phyloP scores from a whole-genome alignment of 2,888 invertebrate species.

The Tetragonula carbonaria region DNA sequence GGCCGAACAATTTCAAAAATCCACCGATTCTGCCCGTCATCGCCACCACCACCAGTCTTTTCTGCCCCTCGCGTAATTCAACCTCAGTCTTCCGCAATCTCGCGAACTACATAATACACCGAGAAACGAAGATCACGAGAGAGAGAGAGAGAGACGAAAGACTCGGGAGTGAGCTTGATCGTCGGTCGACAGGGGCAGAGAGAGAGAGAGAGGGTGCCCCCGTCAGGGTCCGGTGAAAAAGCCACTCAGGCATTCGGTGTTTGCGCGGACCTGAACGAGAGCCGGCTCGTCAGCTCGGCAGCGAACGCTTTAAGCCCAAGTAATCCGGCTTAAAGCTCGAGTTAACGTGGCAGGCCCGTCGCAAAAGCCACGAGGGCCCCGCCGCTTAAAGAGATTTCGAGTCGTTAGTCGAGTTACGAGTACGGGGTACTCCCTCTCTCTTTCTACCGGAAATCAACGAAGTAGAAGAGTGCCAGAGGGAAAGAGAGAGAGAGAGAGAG shows the following conservation, averaged over 20 bases:
- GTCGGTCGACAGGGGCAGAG: neutral
- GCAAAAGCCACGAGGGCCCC: conserved; percentile 64
- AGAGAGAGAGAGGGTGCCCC: neutral
- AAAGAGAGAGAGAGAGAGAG: conserved; percentile 3
- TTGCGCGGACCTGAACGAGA: conserved; percentile 59
- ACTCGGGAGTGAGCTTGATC: neutral
- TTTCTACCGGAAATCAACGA: conserved; percentile 15
- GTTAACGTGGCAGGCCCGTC: conserved; percentile 66
- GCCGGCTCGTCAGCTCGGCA: conserved; percentile 12
- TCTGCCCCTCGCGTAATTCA: neutral
- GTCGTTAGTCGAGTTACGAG: conserved; percentile 71
- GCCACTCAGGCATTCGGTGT: conserved; percentile 68
- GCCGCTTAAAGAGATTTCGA: conserved; percentile 71
- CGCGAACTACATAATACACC: neutral
- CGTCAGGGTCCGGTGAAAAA: conserved; percentile 62
- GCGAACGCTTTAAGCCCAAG: conserved; percentile 63
- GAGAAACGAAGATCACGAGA: neutral
- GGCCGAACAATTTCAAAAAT: neutral
- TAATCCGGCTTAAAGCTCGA: conserved; percentile 74
- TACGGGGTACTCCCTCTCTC: conserved; percentile 38
- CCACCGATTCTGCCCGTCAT: too few relatives aligned
- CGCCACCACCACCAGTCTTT: neutral
- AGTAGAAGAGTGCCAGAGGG: conserved; percentile 18
- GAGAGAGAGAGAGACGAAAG: neutral
- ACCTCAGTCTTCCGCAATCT: neutral